A percentile compares a stretch with the other conserved stretches of the same genome.
These are phyloP conservation scores for Ceratothoa steindachneri DNA, from an alignment of 2,888 invertebrate species.

Conservation along the genomic window DNA sequence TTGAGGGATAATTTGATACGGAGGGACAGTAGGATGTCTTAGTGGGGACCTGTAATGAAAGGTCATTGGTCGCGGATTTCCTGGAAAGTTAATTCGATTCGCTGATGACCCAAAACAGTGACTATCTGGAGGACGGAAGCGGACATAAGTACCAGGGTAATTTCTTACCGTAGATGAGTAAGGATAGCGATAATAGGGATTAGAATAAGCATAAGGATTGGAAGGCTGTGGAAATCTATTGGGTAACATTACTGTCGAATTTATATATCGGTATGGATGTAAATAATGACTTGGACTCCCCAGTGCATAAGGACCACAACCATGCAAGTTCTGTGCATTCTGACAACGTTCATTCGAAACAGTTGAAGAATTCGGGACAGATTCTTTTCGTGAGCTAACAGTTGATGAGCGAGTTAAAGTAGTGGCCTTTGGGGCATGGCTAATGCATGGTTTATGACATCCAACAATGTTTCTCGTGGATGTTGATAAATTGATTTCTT, in stretches of 20 bases:
- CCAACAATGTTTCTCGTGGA: too few species aligned
- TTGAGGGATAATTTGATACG: neutral
- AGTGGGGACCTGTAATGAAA: neutral
- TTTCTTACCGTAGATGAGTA: neutral
- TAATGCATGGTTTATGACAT: too few species aligned
- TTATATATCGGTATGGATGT: too few species aligned
- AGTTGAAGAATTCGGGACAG: neutral
- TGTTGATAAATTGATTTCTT: too few species aligned
- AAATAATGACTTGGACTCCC: too few species aligned
- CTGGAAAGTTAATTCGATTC: neutral
- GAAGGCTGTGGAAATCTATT: neutral
- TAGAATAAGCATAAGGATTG: neutral
- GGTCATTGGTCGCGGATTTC: neutral
- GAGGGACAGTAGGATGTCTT: neutral
- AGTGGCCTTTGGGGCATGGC: neutral
- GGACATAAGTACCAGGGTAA: neutral
- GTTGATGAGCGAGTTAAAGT: neutral
- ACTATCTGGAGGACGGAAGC: neutral
- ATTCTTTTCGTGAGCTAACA: neutral
- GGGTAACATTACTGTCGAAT: too few species aligned
- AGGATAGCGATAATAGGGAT: neutral
- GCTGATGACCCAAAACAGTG: neutral
- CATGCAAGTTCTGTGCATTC: neutral
- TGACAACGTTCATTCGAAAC: too few species aligned
- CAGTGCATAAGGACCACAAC: too few species aligned